Evolutionary conservation across 2,797 vertebrate genomes (phyloP).

Genomic region (Glossophaga mutica): DNA sequence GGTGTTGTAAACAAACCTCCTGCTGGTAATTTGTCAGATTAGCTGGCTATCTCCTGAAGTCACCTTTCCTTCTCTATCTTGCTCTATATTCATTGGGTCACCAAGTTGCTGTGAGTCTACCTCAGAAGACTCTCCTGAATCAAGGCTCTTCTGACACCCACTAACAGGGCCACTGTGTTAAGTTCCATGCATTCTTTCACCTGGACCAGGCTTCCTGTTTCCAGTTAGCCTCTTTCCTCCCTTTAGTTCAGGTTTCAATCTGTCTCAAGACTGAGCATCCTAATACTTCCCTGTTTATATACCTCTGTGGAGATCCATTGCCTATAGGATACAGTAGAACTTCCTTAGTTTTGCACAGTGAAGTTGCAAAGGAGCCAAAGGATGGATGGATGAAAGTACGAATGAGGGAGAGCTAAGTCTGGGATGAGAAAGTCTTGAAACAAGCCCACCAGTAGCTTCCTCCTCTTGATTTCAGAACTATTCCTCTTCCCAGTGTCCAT

Average conservation of each 20-base stretch:
- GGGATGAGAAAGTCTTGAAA: slow-evolving; percentile 13
- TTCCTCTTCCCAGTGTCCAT: neutral
- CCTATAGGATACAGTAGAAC: neutral
- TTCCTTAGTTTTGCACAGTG: neutral
- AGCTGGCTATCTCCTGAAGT: neutral
- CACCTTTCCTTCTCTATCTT: neutral
- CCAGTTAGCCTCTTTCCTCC: neutral
- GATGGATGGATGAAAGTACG: neutral
- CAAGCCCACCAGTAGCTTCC: neutral
- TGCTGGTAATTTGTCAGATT: slow-evolving; percentile 18
- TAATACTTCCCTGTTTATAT: neutral
- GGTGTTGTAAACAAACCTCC: neutral
- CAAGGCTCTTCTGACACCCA: neutral
- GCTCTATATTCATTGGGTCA: neutral
- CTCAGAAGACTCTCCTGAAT: neutral
- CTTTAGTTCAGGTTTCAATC: neutral
- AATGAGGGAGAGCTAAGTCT: neutral
- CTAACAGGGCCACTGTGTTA: neutral
- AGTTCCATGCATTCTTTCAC: neutral
- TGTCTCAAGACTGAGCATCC: neutral
- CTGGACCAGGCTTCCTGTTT: neutral
- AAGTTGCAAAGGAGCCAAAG: neutral
- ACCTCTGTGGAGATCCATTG: neutral
- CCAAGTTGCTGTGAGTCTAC: neutral
- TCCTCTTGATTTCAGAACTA: neutral